Evolutionary conservation across 92 coral and sea anemone species (phyloP), one percentile per base, ranked within the genome.

Genomic region (Umimayanthus kanabou): DNA sequence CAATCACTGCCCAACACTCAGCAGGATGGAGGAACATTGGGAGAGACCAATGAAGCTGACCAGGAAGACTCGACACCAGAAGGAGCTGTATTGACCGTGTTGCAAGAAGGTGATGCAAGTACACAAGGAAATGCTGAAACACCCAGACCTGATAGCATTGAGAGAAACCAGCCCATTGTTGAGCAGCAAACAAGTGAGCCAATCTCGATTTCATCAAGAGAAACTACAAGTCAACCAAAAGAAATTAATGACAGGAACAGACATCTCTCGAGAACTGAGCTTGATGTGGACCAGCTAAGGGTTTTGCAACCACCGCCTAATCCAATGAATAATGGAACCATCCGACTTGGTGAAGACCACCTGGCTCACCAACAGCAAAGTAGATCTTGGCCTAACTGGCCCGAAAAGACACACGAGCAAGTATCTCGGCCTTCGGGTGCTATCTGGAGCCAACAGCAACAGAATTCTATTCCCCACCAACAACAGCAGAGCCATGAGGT

Each of bases 341-440:
- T 83, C 74, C 77, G 77, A 45, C 78, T 83, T 26, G 76, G 45
- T n/a, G 87, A 83, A 70, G 87, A 83, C 61, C 87, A 70, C 40
- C 73, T 87, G 43, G 82, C 80, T 67, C 92, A 92, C 23, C 92
- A 85, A 57, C 88, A 73, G 39, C 70, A 86, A 50, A 88, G 69
- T 37, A 71, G 82, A 26, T 55, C 90, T 47, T 89, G 92, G 92
- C 72, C 77, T 85, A 86, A 83, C 25, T 92, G 92, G 94, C 64
- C 75, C 16, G 88, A 85, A 42, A 89, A 90, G 30, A 64, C 45
- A 9, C 80, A 88, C 2, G 86, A 90, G 25, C 88, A 78, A 67
- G 65, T 29, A 43, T 73, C 85, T 13, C 79, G 33, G 11, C n/a
- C 67, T 4, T 20, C 82, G 29, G 80, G 79, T 74, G 50, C 87